phyloP scores from a whole-genome alignment of 1,140 invertebrate species.

The Helicoverpa zea region DNA sequence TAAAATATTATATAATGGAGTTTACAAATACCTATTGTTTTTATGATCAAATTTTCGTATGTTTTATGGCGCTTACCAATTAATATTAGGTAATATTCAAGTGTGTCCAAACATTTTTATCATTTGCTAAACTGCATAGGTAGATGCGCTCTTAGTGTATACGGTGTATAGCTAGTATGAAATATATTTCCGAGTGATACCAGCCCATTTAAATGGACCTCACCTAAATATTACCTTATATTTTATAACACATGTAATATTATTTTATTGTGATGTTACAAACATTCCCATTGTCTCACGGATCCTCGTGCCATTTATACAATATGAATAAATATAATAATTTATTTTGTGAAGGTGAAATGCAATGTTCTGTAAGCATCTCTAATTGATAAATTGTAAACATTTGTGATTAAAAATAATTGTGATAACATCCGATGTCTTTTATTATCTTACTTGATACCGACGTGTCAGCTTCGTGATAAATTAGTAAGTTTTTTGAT shows the following conservation, averaged over 20 bases:
- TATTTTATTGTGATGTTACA: slow-evolving; percentile 38
- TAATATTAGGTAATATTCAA: slow-evolving; percentile 28
- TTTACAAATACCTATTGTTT: background rate
- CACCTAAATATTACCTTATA: slow-evolving; percentile 17
- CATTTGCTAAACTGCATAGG: background rate
- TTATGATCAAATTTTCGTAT: background rate
- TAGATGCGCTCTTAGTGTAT: no score
- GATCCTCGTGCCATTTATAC: slow-evolving; percentile 50
- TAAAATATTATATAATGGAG: background rate
- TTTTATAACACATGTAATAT: slow-evolving; percentile 8
- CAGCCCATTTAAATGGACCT: no score
- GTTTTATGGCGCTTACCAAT: slow-evolving; percentile 14
- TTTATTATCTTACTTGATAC: background rate
- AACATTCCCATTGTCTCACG: slow-evolving; percentile 55
- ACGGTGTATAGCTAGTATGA: no score
- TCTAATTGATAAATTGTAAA: slow-evolving; percentile 15
- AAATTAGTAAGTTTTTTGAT: background rate
- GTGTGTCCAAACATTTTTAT: background rate
- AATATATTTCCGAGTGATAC: no score
- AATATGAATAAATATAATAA: background rate
- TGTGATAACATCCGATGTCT: slow-evolving; percentile 27
- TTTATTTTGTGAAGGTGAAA: slow-evolving; percentile 17
- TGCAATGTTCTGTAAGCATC: slow-evolving; percentile 17
- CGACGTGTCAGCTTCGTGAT: background rate
- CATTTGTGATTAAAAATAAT: slow-evolving; percentile 33